phyloP scores from a whole-genome alignment of 2,888 invertebrate genomes.

The Cecidostiba fungosa region DNA sequence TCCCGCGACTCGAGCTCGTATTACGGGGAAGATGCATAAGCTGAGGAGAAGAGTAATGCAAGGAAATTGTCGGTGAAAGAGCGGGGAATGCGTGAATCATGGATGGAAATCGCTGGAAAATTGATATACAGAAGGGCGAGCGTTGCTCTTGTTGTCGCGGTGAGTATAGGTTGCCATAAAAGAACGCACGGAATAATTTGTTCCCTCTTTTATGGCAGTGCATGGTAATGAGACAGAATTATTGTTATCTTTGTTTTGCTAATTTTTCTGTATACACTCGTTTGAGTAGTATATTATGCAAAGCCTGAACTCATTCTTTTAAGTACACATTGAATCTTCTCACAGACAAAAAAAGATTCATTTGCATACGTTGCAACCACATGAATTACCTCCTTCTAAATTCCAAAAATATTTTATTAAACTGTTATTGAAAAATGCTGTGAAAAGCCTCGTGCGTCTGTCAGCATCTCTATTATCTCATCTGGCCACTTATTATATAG shows the following conservation, averaged over 20 bases:
- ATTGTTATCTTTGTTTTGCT: neutral
- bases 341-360: too few relatives aligned
- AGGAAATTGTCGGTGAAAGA: neutral
- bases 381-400: neutral
- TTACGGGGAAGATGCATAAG: neutral
- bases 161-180: neutral
- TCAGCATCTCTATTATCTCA: neutral
- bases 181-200: neutral
- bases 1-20: neutral
- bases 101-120: neutral
- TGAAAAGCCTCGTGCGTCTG: neutral
- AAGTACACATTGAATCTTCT: too few relatives aligned
- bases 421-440: neutral
- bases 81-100: neutral
- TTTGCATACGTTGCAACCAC: too few relatives aligned
- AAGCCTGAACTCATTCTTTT: neutral
- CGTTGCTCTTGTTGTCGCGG: neutral
- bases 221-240: neutral
- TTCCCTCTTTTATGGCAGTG: neutral
- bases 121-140: neutral
- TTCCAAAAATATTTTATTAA: neutral
- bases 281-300: neutral
- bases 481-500: neutral
- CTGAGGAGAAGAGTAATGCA: neutral
- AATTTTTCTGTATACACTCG: neutral